Percentiles rank a stretch among this genome's conserved stretches.
phyloP scores from a whole-genome alignment of 2,113 vertebrate genomes.

The Salminus brasiliensis region DNA sequence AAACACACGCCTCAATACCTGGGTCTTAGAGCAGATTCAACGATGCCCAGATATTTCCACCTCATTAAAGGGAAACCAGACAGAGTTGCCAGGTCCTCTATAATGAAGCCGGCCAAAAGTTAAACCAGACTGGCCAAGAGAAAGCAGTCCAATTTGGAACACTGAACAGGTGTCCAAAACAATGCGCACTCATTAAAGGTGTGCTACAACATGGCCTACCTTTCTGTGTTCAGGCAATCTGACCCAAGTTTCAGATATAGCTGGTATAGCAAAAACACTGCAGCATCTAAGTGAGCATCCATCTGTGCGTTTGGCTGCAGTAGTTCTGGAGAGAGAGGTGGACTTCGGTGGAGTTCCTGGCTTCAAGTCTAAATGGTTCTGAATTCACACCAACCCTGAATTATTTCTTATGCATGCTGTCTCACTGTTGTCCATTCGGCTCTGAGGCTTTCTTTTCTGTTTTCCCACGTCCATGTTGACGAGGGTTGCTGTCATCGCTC shows the following conservation, averaged over 20 bases:
- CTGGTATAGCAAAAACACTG: neutral
- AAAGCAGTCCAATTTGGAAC: neutral
- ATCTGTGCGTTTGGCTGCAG: neutral
- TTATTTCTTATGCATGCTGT: too few relatives aligned
- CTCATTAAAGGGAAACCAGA: conserved; percentile 76
- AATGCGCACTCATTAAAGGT: neutral
- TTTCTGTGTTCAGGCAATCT: neutral
- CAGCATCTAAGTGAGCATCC: neutral
- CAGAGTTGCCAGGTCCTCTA: conserved; percentile 31
- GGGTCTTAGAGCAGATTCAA: conserved; percentile 66
- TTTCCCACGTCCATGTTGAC: too few relatives aligned
- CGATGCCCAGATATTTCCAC: conserved; percentile 72
- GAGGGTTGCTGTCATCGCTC: too few relatives aligned
- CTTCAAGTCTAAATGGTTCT: too few relatives aligned
- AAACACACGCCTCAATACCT: conserved; percentile 74
- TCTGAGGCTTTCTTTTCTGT: too few relatives aligned
- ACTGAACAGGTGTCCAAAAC: neutral
- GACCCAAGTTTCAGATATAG: neutral
- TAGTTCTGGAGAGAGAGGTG: neutral
- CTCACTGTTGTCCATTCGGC: too few relatives aligned
- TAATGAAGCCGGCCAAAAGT: neutral
- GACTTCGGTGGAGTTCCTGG: neutral
- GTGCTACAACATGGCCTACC: neutral
- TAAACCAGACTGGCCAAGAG: conserved; percentile 10
- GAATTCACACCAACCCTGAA: too few relatives aligned